phyloP scores from a whole-genome alignment of 2,888 invertebrate species.

The Oscheius sp. region DNA sequence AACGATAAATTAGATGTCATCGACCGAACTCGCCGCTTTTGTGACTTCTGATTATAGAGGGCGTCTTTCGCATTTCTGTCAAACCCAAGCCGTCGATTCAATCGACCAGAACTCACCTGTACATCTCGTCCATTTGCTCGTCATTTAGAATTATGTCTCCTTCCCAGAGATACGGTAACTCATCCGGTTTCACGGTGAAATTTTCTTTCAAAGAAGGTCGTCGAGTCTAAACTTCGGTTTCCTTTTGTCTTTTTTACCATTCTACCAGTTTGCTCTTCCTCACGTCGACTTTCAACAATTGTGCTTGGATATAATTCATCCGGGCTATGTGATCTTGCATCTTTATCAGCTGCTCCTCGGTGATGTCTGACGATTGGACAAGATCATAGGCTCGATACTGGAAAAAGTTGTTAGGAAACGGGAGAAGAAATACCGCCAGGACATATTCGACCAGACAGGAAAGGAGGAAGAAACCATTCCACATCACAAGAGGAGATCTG shows the following conservation, averaged over 20 bases:
- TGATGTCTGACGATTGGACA: slow-evolving; percentile 9
- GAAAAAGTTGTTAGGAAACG: not conserved
- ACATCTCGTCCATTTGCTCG: slow-evolving; percentile 58
- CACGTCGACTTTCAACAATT: not conserved
- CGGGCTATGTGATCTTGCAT: not conserved
- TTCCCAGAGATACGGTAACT: slow-evolving; percentile 66
- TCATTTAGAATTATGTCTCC: slow-evolving; percentile 68
- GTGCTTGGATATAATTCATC: slow-evolving; percentile 15
- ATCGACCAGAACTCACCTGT: slow-evolving; percentile 36
- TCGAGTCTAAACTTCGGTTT: not conserved
- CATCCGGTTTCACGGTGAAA: slow-evolving; percentile 42
- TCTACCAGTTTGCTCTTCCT: too few relatives aligned
- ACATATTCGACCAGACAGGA: not conserved
- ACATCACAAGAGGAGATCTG: slow-evolving; percentile 3
- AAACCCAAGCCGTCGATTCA: slow-evolving; percentile 3
- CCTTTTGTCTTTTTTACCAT: too few relatives aligned
- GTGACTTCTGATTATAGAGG: slow-evolving; percentile 40
- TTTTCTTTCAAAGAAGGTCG: not conserved
- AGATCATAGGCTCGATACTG: slow-evolving; percentile 25
- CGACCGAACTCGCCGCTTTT: slow-evolving; percentile 37
- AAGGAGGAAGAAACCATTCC: slow-evolving; percentile 2
- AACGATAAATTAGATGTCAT: slow-evolving; percentile 49
- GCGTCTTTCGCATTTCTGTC: slow-evolving; percentile 49
- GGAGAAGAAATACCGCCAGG: not conserved
- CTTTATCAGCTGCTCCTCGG: not conserved